Conservation (phyloP, 2,888 invertebrate species). For the Eupithecia exiguata region DNA sequence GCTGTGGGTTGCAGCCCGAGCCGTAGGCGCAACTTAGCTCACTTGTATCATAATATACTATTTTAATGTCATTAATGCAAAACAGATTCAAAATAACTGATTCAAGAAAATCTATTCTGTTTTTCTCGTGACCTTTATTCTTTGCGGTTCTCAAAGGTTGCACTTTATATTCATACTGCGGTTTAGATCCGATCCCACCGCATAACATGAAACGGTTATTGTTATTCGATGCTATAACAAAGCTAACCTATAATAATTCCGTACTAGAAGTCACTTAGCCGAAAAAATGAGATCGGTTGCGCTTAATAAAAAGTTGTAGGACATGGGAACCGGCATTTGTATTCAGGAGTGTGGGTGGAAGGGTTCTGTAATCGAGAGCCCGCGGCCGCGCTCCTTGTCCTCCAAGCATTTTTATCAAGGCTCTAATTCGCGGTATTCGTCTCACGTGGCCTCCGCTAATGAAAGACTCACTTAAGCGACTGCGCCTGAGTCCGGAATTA, state of each 20-base stretch:
- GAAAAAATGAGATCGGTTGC: conserved; percentile 52
- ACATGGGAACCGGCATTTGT: conserved; percentile 53
- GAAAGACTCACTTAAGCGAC: conserved; percentile 81
- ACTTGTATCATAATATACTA: too few species aligned
- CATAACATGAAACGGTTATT: conserved; percentile 45
- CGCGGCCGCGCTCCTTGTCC: conserved; percentile 57
- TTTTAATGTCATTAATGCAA: not conserved
- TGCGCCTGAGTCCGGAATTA: conserved; percentile 75
- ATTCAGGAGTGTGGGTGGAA: conserved; percentile 57
- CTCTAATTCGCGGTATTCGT: conserved; percentile 69
- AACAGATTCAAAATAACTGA: not conserved
- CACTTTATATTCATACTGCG: conserved; percentile 39
- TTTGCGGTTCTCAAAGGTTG: conserved; percentile 27
- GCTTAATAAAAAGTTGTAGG: conserved; percentile 54
- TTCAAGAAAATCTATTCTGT: conserved; percentile 6
- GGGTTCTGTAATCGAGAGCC: conserved; percentile 58
- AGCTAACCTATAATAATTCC: conserved; percentile 42
- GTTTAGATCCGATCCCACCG: conserved; percentile 37
- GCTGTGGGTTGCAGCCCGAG: too few species aligned
- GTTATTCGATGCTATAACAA: conserved; percentile 49
- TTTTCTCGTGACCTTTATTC: conserved; percentile 9
- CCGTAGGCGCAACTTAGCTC: too few species aligned
- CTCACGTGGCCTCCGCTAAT: conserved; percentile 79
- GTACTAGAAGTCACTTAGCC: conserved; percentile 47
- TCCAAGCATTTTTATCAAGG: conserved; percentile 59